These are phyloP conservation scores for Calameuta idolon DNA, from an alignment of 2,888 invertebrate genomes.

Conservation along the genomic window DNA sequence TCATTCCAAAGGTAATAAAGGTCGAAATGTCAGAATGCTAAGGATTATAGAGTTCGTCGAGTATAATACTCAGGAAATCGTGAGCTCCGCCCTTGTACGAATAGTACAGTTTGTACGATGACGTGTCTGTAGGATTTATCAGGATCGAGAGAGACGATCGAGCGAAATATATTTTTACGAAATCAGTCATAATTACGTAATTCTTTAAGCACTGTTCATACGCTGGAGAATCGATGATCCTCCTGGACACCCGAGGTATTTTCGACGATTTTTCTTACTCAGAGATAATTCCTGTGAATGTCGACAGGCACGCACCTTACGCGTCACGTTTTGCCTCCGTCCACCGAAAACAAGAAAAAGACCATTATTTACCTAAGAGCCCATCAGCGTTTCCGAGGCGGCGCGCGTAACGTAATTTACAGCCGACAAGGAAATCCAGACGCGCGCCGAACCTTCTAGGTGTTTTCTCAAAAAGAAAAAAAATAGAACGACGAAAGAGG, in stretches of 20 bases:
- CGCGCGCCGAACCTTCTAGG: neutral
- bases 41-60: neutral
- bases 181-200: neutral
- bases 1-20: neutral
- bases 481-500: neutral
- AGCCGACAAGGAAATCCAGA: slow-evolving; percentile 1
- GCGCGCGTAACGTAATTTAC: neutral
- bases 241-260: neutral
- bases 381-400: neutral
- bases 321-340: neutral
- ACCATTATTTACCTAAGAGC: slow-evolving; percentile 2
- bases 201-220: neutral
- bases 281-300: neutral
- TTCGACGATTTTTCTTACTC: neutral
- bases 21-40: neutral
- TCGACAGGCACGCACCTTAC: neutral
- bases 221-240: neutral
- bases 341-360: neutral
- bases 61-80: neutral
- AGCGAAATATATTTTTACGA: neutral
- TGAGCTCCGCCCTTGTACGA: neutral
- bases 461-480: neutral
- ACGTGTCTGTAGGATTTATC: neutral
- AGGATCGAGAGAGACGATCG: neutral
- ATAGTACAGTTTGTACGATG: neutral